Percentiles rank a stretch among this genome's conserved stretches.
Evolutionary conservation across 2,888 invertebrate genomes (phyloP).

Genomic region (Drosophila aldrichi): DNA sequence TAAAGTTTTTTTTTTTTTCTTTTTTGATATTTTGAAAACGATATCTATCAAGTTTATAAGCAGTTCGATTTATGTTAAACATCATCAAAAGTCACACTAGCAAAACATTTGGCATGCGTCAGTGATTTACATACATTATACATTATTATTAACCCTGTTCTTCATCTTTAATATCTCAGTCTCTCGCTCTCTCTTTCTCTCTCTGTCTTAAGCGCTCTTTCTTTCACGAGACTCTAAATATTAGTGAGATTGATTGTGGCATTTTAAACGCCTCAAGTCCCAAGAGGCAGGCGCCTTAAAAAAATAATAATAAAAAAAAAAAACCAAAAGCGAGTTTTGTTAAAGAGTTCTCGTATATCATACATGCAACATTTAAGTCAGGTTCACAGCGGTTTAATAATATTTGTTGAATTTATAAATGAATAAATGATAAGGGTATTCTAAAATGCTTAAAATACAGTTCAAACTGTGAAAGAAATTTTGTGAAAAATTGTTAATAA

Average conservation of each 20-base stretch:
- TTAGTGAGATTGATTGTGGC: constrained; percentile 55
- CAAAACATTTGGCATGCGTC: constrained; percentile 74
- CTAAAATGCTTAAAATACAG: background rate
- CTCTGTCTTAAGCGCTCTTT: no score
- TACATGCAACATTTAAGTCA: constrained; percentile 31
- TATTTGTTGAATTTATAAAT: constrained; percentile 19
- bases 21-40: constrained; percentile 36
- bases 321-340: constrained; percentile 23
- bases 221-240: constrained; percentile 2
- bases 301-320: background rate
- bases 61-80: constrained; percentile 79
- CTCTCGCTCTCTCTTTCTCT: background rate
- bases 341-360: constrained; percentile 32
- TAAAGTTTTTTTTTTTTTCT: background rate
- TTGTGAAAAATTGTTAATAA: background rate
- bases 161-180: background rate
- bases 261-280: constrained; percentile 52
- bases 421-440: background rate
- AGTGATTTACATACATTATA: constrained; percentile 69
- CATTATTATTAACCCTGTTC: constrained; percentile 37
- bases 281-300: constrained; percentile 31
- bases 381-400: constrained; percentile 7
- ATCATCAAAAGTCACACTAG: constrained; percentile 76
- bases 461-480: no score
- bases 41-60: constrained; percentile 77